Conservation (phyloP, 1,140 invertebrate species). For the Agrilus planipennis region DNA sequence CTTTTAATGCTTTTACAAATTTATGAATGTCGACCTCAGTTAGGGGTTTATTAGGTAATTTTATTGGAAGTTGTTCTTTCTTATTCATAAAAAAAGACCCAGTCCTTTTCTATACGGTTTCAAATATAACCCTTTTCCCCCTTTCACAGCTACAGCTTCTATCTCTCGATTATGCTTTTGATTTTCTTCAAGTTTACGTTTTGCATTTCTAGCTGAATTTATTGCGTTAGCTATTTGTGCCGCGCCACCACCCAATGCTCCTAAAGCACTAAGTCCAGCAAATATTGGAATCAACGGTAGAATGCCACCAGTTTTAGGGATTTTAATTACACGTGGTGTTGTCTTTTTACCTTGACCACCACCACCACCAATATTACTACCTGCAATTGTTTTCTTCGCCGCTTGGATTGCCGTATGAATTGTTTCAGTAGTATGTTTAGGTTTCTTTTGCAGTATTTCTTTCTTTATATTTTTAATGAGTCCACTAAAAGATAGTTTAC, state of each 20-base stretch:
- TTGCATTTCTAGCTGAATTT: conserved; percentile 15
- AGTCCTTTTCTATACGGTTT: conserved; percentile 20
- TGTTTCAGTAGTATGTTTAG: conserved; percentile 5
- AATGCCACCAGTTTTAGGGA: conserved; percentile 27
- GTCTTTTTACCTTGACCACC: conserved; percentile 7
- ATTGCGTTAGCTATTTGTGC: conserved; percentile 23
- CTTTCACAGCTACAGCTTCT: conserved; percentile 26
- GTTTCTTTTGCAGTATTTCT: neutral
- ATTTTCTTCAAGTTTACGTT: conserved; percentile 22
- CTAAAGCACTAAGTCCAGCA: conserved; percentile 25
- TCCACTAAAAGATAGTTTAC: neutral
- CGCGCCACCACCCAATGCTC: conserved; percentile 24
- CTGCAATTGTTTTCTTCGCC: conserved; percentile 7
- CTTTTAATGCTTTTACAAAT: too few species aligned
- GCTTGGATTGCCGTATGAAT: conserved; percentile 6
- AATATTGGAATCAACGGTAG: conserved; percentile 28
- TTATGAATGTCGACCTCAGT: too few species aligned
- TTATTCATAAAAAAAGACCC: too few species aligned
- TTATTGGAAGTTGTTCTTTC: too few species aligned
- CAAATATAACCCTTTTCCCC: conserved; percentile 19
- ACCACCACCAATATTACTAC: too few species aligned
- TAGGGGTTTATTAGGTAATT: too few species aligned
- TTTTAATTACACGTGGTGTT: conserved; percentile 22
- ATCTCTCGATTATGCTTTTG: conserved; percentile 27
- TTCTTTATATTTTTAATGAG: neutral